Base-by-base conservation (phyloP, 1,140 invertebrate genomes). In the Drosophila prosaltans region DNA sequence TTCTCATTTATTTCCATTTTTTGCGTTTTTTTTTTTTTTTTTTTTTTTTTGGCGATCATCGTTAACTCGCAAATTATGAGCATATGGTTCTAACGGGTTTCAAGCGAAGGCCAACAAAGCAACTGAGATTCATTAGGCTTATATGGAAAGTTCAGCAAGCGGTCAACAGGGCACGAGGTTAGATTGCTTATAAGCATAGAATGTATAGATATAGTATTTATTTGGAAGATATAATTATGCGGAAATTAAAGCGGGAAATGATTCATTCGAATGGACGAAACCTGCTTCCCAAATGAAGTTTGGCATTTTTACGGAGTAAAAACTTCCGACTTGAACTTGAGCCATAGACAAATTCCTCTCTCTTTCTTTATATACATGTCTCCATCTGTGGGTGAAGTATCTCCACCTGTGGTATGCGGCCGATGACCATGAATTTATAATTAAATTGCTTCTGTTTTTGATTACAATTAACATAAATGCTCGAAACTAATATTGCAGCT, bases 101-200 rank as follows among this genome's bases (percentile, higher is more conserved):
- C 48, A 9, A 58, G 16, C 30, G 59, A 78, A 75, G 76, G 76
- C 64, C 60, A 59, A n/a, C 8, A 57, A 54, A 69, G 63, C 26
- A 48, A 48, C 45, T 48, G 45, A 61, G 45, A 61, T 61, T 48
- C 66, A 58, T 64, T 69, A 63, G 67, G 72, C 74, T 78, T 78
- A 21, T 32, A 40, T 59, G 32, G 57, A 59, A 32, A 72, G 66
- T 79, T 73, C 69, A 40, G 62, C 61, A 65, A 45, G 61, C 69
- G 77, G 77, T 79, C 73, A 79, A 79, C 77, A 79, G 77, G 77
- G 77, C 77, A 79, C 77, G 77, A 79, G 77, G 77, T 79, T 62
- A 76, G 68, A 68, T 72, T 61, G 54, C n/a, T 57, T 55, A 79
- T 69, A 64, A 41, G 30, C 40, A 59, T 59, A 36, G 30, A 36